Evolutionary conservation across 1,140 invertebrate genomes (phyloP).

Genomic region (Aphelenchoides fujianensis): DNA sequence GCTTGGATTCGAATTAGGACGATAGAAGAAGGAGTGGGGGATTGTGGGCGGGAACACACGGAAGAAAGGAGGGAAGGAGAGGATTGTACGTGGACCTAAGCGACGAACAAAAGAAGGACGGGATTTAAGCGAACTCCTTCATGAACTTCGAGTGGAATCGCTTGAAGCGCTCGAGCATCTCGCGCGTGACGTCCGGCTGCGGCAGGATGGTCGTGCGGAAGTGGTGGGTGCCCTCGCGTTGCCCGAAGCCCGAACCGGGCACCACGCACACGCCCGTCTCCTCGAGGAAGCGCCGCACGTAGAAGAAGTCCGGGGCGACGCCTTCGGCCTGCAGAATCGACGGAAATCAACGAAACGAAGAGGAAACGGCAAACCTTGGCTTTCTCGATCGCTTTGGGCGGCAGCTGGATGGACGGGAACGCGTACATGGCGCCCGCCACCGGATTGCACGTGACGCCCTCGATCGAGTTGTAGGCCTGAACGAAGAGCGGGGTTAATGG

Average conservation of each 20-base stretch:
- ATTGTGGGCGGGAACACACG: too few species aligned
- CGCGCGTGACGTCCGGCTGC: slow-evolving; percentile 76
- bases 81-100: too few species aligned
- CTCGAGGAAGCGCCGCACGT: slow-evolving; percentile 88
- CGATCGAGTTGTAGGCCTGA: slow-evolving; percentile 86
- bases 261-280: slow-evolving; percentile 82
- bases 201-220: slow-evolving; percentile 78
- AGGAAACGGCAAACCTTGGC: slow-evolving; percentile 63
- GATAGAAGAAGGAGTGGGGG: too few species aligned
- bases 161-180: slow-evolving; percentile 79
- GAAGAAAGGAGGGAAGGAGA: too few species aligned
- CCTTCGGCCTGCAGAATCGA: slow-evolving; percentile 44
- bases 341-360: neutral
- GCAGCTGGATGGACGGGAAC: slow-evolving; percentile 73
- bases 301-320: slow-evolving; percentile 80
- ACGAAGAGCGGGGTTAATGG: too few species aligned
- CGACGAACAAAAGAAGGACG: too few species aligned
- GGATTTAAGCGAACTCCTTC: slow-evolving; percentile 71
- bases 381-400: slow-evolving; percentile 64
- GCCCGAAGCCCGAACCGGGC: slow-evolving; percentile 86
- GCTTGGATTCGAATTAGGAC: too few species aligned
- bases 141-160: slow-evolving; percentile 83
- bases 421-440: slow-evolving; percentile 95
- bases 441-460: slow-evolving; percentile 80
- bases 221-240: slow-evolving; percentile 79